Conservation (phyloP, 2,888 invertebrate species). For the Pammene aurita region DNA sequence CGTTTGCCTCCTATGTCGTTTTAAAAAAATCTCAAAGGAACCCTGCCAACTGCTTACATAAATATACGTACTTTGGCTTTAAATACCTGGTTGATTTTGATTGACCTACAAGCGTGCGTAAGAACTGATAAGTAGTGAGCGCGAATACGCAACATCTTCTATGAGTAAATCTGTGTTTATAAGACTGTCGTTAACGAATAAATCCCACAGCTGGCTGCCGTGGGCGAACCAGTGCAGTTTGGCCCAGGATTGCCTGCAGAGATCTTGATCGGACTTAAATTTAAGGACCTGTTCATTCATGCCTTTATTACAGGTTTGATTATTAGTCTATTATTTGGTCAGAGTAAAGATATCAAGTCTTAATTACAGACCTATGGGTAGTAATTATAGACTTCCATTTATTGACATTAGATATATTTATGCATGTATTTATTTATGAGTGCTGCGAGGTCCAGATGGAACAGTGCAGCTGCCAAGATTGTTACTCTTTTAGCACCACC, state of each 20-base stretch:
- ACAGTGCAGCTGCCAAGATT: no score
- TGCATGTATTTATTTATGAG: no score
- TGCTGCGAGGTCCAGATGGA: no score
- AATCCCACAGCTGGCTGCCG: conserved; percentile 56
- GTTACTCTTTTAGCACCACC: no score
- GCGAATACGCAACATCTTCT: background rate
- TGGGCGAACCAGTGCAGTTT: conserved; percentile 59
- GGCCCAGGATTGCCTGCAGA: conserved; percentile 44
- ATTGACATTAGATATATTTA: no score
- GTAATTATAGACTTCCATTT: background rate
- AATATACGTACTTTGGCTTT: no score
- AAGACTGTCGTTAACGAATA: conserved; percentile 47
- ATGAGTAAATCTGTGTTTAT: conserved; percentile 14
- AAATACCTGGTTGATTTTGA: no score
- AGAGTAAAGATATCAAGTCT: background rate
- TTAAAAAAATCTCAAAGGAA: no score
- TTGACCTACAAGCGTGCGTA: no score
- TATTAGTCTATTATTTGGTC: background rate
- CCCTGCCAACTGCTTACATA: no score
- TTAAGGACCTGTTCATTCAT: conserved; percentile 21
- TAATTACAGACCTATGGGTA: background rate
- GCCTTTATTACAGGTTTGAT: background rate
- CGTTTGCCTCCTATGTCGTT: no score
- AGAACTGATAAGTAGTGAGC: no score
- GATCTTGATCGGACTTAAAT: conserved; percentile 37